phyloP scores from a whole-genome alignment of 2,888 invertebrate species.

The Cylloceria caligata region DNA sequence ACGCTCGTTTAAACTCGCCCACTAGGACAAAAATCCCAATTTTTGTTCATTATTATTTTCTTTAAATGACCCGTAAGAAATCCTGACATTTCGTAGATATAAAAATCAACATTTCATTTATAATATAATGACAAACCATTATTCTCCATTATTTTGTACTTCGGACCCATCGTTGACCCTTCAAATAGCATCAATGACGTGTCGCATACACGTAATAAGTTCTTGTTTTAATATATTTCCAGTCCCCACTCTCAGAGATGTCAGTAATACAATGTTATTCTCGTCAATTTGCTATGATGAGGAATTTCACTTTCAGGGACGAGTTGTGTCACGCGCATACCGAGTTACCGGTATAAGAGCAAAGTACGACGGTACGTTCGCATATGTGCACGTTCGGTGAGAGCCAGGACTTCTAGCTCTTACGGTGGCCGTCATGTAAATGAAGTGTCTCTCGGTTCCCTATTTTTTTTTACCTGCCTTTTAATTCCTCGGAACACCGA shows the following conservation, averaged over 20 bases:
- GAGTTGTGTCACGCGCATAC: conserved; percentile 58
- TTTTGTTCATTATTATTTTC: no score
- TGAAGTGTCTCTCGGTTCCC: conserved; percentile 61
- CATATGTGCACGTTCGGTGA: conserved; percentile 46
- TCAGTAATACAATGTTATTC: conserved; percentile 55
- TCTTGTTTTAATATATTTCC: conserved; percentile 9
- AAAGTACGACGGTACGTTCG: conserved; percentile 31
- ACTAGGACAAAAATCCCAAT: no score
- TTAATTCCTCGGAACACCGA: conserved; percentile 36
- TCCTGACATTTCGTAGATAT: no score
- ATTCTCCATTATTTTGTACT: no score
- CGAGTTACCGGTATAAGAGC: conserved; percentile 6
- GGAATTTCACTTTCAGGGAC: conserved; percentile 71
- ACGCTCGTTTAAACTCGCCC: no score
- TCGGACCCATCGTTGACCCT: no score
- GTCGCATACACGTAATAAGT: conserved; percentile 30
- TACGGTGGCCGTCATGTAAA: conserved; percentile 69
- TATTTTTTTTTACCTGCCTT: conserved; percentile 52
- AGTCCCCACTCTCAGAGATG: neutral
- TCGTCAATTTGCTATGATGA: conserved; percentile 63
- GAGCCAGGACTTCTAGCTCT: conserved; percentile 55
- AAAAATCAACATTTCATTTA: no score
- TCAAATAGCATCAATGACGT: conserved; percentile 8
- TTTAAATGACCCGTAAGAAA: no score
- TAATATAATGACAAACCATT: no score